Evolutionary conservation across 2,797 vertebrate species (phyloP), one percentile per base, ranked within the genome.

Genomic region (Thripadectes ignobilis): DNA sequence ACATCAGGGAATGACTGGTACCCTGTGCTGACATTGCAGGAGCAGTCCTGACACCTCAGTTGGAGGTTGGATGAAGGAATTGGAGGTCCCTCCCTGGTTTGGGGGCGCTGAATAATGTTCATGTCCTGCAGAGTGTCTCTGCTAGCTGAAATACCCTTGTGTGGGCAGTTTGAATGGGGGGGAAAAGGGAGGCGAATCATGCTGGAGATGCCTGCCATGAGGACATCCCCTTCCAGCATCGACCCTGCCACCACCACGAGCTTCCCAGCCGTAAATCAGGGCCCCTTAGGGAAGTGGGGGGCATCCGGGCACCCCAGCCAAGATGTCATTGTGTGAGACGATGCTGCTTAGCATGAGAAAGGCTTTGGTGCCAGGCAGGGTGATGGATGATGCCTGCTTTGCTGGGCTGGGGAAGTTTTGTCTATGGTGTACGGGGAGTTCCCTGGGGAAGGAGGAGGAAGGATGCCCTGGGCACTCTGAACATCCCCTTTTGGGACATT

Each of bases 341-440:
- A n/a, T 85, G 79, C 95, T 96, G 87, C 65, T 96, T 96, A 96
- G 95, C 96, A 97, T 96, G 94, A 97, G 92, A 96, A 97, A 97
- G 88, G 55, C 93, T 85, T 48, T 2, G 6, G 82, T 97, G 96
- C 95, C 95, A 95, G 65, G 82, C 91, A 0, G 49, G 0, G 81
- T 97, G 96, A 96, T 97, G 91, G 92, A 97, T 97, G 92, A 81
- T 92, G 67, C 91, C 77, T 18, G n/a, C 52, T 84, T 82, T 87
- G 63, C 88, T 78, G 89, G 86, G 45, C 67, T 88, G 79, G 80
- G 82, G 86, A 88, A 77, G 46, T 86, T 92, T 92, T 96, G 45
- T 57, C 81, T 1, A 1, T 84, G 30, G 71, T 46, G 27, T 75
- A 5, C 29, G 19, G 4, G n/a, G 62, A 48, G 29, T 30, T 82